Base-by-base conservation (phyloP, 2,797 vertebrate genomes). In the Cetoscarus ocellatus region DNA sequence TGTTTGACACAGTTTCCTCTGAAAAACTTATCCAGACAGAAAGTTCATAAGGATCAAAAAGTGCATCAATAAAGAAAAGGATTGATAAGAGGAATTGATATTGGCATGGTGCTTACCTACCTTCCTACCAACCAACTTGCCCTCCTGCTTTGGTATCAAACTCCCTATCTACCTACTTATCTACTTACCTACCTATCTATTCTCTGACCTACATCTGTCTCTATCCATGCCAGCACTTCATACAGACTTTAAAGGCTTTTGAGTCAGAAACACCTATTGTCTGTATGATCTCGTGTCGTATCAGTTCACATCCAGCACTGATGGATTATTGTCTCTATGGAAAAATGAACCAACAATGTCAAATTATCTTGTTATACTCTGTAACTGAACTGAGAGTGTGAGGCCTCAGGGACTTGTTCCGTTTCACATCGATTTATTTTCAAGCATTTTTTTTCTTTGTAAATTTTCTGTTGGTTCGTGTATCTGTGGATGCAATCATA, bases 261-360 rank as follows among this genome's bases (percentile, higher is more conserved):
- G 10, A 18, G 19, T 49, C 9, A 19, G 10, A 49, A 8, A 49
- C 8, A 17, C 55, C 18, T 14, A 19, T 18, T 61, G 7, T 50
- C 17, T 48, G 42, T 18, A 44, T 14, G 1, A n/a, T 42, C n/a
- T 34, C 15, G 13, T 42, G 38, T 59, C 15, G 67, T 44, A 56
- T 55, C 17, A 10, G 13, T 40, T 27, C 9, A 38, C 17, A 55
- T 51, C 17, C 27, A 14, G 6, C 13, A 36, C 10, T 18, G 67
- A 54, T 62, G 57, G 38, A 72, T 58, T 73, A 43, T 54, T 61
- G 7, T 61, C 57, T 27, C 40, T 57, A 6, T 12, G 17, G 14
- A 59, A 68, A 58, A 59, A 73, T 59, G 43, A 56, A 35, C 14
- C 50, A 69, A 57, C n/a, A 15, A 34, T 61, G 27, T 69, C 39